Evolutionary conservation across 2,888 invertebrate genomes (phyloP), one percentile per base, ranked within the genome.

Genomic region (Drosophila koepferae): DNA sequence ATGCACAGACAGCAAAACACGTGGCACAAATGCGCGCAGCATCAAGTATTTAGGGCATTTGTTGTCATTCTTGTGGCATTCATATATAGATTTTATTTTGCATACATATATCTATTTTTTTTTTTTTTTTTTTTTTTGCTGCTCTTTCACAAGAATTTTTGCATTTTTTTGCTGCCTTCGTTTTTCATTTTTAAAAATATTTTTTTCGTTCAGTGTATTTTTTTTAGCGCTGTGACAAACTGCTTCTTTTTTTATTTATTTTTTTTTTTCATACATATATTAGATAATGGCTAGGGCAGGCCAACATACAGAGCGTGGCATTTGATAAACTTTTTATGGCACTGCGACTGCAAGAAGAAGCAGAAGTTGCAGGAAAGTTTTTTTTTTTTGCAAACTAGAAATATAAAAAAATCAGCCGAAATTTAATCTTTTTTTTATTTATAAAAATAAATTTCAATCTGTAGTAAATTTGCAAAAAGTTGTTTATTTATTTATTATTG

Each of bases 1-100:
- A 4, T 38, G 14, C 53, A 44, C 3, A 23, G 23, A 8, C 23
- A 23, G 3, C 5, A 5, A 23, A 46, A 23, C 46, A 46, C 46
- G 46, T 46, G 46, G 3, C 54, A 63, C 54, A 55, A 41, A 72
- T 36, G 53, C 78, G 63, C n/a, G 12, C 58, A 54, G 56, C 65
- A 63, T 36, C 58, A 81, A 80, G 70, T 82, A 88, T 86, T 86
- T 83, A 67, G 88, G 77, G 66, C 86, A 88, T 75, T 80, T 76
- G 74, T 67, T 85, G 88, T 77, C 86, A 85, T 82, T 82, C 34
- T 18, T 77, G 60, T 61, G 70, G 66, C 72, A 75, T 62, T 82
- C 40, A 65, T 69, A 4, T 23, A 46, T 54, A 23, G 53, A 71
- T 68, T 51, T 66, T 60, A 48, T 54, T 63, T 48, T 23, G 64